Conservation (phyloP, 2,888 invertebrate species). For the Seira ritae region DNA sequence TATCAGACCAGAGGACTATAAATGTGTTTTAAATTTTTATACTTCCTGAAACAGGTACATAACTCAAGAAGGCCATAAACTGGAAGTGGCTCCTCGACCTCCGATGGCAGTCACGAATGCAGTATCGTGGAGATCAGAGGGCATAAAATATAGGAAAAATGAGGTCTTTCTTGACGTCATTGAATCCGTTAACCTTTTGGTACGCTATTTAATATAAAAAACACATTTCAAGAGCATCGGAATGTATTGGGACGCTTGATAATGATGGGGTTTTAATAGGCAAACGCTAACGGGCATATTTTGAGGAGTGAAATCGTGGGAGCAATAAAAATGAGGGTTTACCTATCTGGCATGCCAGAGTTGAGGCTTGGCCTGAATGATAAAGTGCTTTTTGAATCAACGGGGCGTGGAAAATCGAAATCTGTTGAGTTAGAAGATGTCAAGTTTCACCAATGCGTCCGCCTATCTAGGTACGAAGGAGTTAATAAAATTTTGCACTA, state of each 20-base stretch:
- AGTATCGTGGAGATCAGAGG: constrained; percentile 98
- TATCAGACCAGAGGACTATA: background rate
- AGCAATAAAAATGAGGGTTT: constrained; percentile 98
- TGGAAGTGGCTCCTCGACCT: constrained; percentile 96
- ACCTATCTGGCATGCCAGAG: constrained; percentile 98
- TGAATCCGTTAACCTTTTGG: constrained; percentile 95
- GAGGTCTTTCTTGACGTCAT: constrained; percentile 99
- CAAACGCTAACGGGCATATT: constrained; percentile 97
- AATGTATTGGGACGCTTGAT: no score
- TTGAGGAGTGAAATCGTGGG: constrained; percentile 98
- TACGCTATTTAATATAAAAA: constrained; percentile 75
- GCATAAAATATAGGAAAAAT: constrained; percentile 98
- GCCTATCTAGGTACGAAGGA: constrained; percentile 85
- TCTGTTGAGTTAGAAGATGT: constrained; percentile 99
- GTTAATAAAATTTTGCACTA: no score
- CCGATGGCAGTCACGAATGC: constrained; percentile 99
- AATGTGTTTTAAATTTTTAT: constrained; percentile 10
- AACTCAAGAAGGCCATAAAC: constrained; percentile 97
- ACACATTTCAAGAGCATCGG: background rate
- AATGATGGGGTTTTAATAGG: constrained; percentile 76
- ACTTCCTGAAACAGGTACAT: constrained; percentile 81
- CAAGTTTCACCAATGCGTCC: constrained; percentile 98
- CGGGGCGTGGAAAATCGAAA: constrained; percentile 97
- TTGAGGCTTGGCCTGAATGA: constrained; percentile 96
- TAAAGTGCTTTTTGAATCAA: constrained; percentile 98